These are phyloP conservation scores for Smutsia temminckii DNA, from an alignment of 2,797 vertebrate species.

Conservation along the genomic window DNA sequence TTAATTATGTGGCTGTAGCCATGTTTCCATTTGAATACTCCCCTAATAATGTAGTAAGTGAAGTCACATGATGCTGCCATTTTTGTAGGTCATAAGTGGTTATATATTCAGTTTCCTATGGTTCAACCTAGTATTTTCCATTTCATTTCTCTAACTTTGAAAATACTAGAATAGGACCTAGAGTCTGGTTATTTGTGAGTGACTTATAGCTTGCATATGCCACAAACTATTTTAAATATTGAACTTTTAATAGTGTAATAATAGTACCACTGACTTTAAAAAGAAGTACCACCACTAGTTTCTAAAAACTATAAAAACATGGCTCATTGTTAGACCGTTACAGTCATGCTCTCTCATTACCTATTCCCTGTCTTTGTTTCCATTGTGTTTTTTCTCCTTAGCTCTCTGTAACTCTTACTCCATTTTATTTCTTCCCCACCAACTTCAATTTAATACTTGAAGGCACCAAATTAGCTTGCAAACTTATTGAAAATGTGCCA, in stretches of 20 bases:
- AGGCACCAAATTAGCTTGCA: not conserved
- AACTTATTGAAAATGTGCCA: not conserved
- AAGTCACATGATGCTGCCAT: not conserved
- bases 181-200: not conserved
- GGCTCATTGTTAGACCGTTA: not conserved
- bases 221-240: conserved; percentile 9
- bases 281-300: not conserved
- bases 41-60: not conserved
- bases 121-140: not conserved
- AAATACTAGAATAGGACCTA: not conserved
- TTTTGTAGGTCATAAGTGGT: not conserved
- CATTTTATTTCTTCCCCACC: not conserved
- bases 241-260: not conserved
- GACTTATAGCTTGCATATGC: not conserved
- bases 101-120: not conserved
- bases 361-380: not conserved
- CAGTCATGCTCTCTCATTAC: not conserved
- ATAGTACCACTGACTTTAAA: not conserved
- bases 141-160: conserved; percentile 8
- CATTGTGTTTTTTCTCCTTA: not conserved
- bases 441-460: conserved; percentile 12
- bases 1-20: not conserved
- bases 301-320: not conserved
- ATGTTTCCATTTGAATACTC: not conserved
- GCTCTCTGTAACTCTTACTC: not conserved